phyloP scores from a whole-genome alignment of 1,140 invertebrate species.

The Cataglyphis hispanica region DNA sequence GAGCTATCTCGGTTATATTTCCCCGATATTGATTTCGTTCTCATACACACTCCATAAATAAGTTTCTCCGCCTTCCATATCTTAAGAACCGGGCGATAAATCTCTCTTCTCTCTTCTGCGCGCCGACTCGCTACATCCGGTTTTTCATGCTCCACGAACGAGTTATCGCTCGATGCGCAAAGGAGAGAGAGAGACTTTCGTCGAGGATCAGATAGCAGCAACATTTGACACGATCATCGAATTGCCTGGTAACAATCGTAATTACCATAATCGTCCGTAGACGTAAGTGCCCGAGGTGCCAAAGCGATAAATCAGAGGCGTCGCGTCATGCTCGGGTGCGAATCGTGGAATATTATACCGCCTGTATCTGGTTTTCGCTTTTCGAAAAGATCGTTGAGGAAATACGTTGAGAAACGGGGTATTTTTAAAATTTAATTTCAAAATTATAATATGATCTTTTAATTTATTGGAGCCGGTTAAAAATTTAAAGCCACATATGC shows the following conservation, averaged over 20 bases:
- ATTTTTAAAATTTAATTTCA: constrained; percentile 44
- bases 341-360: constrained; percentile 40
- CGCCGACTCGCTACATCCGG: constrained; percentile 24
- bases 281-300: constrained; percentile 42
- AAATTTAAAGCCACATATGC: not conserved
- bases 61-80: constrained; percentile 69
- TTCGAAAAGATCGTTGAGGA: constrained; percentile 27
- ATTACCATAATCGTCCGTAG: constrained; percentile 63
- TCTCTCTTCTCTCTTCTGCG: constrained; percentile 51
- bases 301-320: constrained; percentile 65
- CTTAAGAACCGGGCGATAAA: constrained; percentile 70
- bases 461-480: not conserved
- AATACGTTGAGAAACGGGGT: constrained; percentile 25
- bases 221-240: constrained; percentile 63
- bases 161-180: constrained; percentile 32
- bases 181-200: constrained; percentile 20
- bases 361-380: not conserved
- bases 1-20: constrained; percentile 59
- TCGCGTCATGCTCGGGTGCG: constrained; percentile 52
- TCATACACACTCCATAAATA: constrained; percentile 73
- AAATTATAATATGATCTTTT: not conserved
- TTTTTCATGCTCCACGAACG: constrained; percentile 12
- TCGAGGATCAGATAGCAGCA: constrained; percentile 58
- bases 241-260: constrained; percentile 66
- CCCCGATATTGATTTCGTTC: constrained; percentile 72